Conservation (phyloP, 2,113 vertebrate genomes). For the Cynopterus brachyotis region DNA sequence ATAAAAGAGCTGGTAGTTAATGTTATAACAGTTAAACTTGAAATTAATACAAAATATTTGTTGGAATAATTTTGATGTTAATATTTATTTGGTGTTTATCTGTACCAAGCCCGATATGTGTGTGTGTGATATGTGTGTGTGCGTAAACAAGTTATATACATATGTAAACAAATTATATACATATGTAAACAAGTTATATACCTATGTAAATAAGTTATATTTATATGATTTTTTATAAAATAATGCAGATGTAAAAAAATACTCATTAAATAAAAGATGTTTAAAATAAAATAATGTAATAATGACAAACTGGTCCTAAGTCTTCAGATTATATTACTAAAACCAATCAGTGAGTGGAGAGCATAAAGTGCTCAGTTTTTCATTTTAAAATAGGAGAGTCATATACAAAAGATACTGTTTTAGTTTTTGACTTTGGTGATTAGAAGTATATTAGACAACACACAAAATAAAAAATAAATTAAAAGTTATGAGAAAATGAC, state of each 20-base stretch:
- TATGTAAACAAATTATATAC: too few relatives aligned
- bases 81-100: not conserved
- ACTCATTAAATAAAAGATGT: not conserved
- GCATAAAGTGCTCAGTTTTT: not conserved
- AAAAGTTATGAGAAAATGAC: not conserved
- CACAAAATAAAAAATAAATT: not conserved
- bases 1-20: not conserved
- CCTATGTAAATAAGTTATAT: too few relatives aligned
- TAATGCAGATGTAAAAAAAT: not conserved
- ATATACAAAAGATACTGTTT: not conserved
- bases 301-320: not conserved
- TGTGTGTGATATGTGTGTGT: too few relatives aligned
- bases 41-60: slow-evolving; percentile 18
- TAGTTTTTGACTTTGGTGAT: not conserved
- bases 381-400: not conserved
- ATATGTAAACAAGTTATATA: too few relatives aligned
- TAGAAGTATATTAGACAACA: not conserved
- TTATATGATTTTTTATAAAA: not conserved
- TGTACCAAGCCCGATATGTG: not conserved
- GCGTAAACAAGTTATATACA: too few relatives aligned
- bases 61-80: not conserved
- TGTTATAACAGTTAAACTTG: not conserved
- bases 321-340: not conserved
- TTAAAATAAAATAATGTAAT: not conserved
- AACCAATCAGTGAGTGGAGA: not conserved